Evolutionary conservation across 2,113 vertebrate species (phyloP).

Genomic region (Cryptotis parvus): DNA sequence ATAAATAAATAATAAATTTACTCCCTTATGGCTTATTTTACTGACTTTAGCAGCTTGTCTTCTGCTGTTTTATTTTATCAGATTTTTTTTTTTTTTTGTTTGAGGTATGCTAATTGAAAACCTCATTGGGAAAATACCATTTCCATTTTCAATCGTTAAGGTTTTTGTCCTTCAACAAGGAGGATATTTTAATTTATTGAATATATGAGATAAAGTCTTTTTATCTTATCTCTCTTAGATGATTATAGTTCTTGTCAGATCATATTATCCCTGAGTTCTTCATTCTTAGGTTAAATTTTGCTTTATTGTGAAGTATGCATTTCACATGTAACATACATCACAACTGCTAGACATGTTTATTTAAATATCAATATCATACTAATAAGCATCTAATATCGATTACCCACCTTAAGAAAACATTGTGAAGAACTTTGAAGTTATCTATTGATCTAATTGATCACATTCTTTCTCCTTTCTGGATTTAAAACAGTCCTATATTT

Average conservation of each 20-base stretch:
- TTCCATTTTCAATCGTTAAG: neutral
- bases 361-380: neutral
- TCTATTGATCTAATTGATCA: neutral
- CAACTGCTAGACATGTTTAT: neutral
- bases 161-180: constrained; percentile 9
- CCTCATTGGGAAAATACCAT: neutral
- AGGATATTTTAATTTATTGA: neutral
- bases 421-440: neutral
- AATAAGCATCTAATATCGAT: neutral
- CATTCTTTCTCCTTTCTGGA: neutral
- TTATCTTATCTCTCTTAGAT: neutral
- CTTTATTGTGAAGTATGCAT: neutral
- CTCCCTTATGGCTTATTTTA: constrained; percentile 8
- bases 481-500: neutral
- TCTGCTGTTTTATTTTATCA: neutral
- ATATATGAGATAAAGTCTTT: neutral
- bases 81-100: neutral
- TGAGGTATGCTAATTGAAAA: constrained; percentile 38
- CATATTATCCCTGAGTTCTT: constrained; percentile 3
- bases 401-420: neutral
- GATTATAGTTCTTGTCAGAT: neutral
- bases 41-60: neutral
- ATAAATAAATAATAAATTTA: no score
- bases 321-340: neutral
- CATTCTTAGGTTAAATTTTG: neutral